Percentiles rank a stretch among this genome's conserved stretches.
These are phyloP conservation scores for Spizaetus ornatus DNA, from an alignment of 2,113 vertebrate species.

Conservation along the genomic window DNA sequence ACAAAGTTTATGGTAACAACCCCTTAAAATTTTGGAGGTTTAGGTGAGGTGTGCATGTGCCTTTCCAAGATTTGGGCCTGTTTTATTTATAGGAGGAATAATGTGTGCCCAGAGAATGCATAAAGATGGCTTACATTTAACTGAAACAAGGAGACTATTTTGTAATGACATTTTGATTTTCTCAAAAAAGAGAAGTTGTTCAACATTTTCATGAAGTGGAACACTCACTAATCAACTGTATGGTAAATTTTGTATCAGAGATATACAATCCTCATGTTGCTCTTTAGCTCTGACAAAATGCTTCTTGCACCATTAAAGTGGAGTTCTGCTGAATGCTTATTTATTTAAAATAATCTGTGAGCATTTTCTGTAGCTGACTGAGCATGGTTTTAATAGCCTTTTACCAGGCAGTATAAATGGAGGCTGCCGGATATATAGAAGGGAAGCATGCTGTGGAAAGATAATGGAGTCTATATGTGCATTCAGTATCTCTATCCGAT, in stretches of 20 bases:
- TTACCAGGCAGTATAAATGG: not conserved
- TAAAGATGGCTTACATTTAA: not conserved
- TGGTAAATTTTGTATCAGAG: not conserved
- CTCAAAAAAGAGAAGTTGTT: not conserved
- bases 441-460: not conserved
- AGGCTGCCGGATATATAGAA: not conserved
- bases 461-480: not conserved
- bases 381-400: not conserved
- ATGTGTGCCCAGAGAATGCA: not conserved
- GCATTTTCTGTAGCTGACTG: not conserved
- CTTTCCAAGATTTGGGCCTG: not conserved
- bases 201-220: not conserved
- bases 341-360: slow-evolving; percentile 30
- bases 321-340: not conserved
- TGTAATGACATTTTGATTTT: not conserved
- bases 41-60: not conserved
- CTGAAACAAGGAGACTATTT: not conserved
- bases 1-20: not conserved
- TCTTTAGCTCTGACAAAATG: not conserved
- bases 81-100: not conserved
- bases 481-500: not conserved
- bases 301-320: not conserved
- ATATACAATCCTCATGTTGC: not conserved
- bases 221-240: not conserved
- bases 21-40: not conserved